Base-by-base conservation (phyloP, 2,888 invertebrate species). In the Phoronis australis region DNA sequence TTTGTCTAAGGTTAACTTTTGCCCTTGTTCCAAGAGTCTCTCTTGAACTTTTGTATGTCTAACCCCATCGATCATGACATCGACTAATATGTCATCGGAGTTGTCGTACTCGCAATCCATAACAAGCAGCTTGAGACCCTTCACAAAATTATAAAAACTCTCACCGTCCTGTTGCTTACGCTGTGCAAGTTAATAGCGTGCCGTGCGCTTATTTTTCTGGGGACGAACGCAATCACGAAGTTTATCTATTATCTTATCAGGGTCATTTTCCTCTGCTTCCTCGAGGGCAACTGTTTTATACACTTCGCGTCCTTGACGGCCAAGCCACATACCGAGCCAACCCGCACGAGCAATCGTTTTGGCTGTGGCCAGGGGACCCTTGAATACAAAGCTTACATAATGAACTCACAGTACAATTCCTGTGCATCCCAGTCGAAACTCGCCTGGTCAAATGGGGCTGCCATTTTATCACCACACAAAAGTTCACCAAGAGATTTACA, bases 101-200 rank as follows among this genome's bases (percentile, higher is more conserved):
- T 56, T 46, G 15, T 45, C 22, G 15, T 54, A 52, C 23, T 56
- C 58, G 42, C 55, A 52, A 37, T 58, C 54, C 54, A 52, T 52
- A 2, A 56, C 35, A 3, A 58, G 42, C 9, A 58, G 37, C 44
- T 43, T 51, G 15, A 54, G 20, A 42, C 56, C 54, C 35, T 56
- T 56, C 6, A 47, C 45, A 41, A 57, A 57, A 21, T 45, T 47
- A 47, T 55, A 52, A 41, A 57, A 57, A n/a, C 43, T 45, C 39
- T 55, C 55, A 42, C 46, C 49, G 42, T 57, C 51, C 12, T 25
- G 23, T 44, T 56, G 54, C 45, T 51, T 55, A 5, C 57, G 18
- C 31, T 57, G 57, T 25, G 51, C 47, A 2, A 51, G 44, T 25
- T 42, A 45, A 45, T 49, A 59, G 21, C 55, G 21, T 3, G 59